Percentiles rank a stretch among this genome's conserved stretches.
phyloP scores from a whole-genome alignment of 2,797 vertebrate genomes.

The Phaenicophaeus curvirostris region DNA sequence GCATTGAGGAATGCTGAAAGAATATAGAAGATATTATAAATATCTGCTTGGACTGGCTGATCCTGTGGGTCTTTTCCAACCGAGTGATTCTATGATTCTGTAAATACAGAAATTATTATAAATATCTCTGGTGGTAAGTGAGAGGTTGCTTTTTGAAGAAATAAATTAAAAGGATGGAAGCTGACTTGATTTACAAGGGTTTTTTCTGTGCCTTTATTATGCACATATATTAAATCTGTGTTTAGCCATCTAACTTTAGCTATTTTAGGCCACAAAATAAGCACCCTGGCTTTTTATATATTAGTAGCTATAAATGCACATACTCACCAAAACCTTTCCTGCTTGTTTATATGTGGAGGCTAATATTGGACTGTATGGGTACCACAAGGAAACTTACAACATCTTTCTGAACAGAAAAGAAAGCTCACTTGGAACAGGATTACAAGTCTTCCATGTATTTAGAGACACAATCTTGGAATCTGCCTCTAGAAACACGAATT shows the following conservation, averaged over 20 bases:
- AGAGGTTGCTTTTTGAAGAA: neutral
- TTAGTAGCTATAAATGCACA: neutral
- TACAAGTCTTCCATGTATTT: neutral
- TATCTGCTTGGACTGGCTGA: too few species aligned
- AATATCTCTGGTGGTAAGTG: neutral
- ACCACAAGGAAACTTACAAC: neutral
- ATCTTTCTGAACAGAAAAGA: neutral
- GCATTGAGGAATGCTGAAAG: neutral
- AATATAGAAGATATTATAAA: neutral
- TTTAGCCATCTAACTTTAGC: neutral
- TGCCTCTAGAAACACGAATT: neutral
- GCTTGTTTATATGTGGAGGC: neutral
- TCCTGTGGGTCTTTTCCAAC: too few species aligned
- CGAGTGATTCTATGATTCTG: too few species aligned
- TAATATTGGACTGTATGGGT: neutral
- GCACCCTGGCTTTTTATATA: neutral
- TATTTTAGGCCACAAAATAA: neutral
- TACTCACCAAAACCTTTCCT: neutral
- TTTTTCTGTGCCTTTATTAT: neutral
- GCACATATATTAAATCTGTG: neutral
- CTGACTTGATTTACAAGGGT: neutral
- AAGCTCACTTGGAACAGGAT: neutral
- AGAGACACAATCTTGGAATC: neutral
- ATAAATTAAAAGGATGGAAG: neutral
- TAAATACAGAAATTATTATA: neutral